Evolutionary conservation across 2,888 invertebrate species (phyloP).

Genomic region (Troides helena): DNA sequence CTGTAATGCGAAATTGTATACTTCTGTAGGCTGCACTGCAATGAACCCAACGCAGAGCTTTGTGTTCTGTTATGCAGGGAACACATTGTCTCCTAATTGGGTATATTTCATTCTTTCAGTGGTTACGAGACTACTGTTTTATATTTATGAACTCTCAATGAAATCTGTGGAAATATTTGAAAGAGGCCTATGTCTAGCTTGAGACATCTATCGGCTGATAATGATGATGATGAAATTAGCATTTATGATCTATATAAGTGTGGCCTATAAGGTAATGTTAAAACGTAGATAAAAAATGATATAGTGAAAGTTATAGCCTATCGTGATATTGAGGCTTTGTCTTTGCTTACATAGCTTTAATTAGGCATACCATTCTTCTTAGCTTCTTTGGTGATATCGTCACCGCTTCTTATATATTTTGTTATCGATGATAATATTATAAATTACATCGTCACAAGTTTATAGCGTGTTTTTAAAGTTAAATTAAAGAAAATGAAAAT

Average conservation of each 20-base stretch:
- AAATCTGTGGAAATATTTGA: too few relatives aligned
- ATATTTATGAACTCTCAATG: neutral
- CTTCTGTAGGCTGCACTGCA: neutral
- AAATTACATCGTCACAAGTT: neutral
- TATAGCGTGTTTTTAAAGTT: neutral
- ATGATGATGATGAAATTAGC: too few relatives aligned
- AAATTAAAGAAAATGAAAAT: neutral
- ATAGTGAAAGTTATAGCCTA: too few relatives aligned
- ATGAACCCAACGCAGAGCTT: neutral
- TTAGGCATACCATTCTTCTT: too few relatives aligned
- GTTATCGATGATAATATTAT: neutral
- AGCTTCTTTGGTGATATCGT: too few relatives aligned
- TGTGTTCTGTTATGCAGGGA: slow-evolving; percentile 1
- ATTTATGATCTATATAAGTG: neutral
- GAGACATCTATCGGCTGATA: too few relatives aligned
- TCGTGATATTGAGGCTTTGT: too few relatives aligned
- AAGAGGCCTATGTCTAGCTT: too few relatives aligned
- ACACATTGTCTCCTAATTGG: slow-evolving; percentile 1
- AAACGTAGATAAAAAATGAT: too few relatives aligned
- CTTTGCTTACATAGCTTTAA: too few relatives aligned
- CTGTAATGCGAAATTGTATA: neutral
- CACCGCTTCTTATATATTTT: neutral
- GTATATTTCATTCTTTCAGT: neutral
- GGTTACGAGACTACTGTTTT: neutral
- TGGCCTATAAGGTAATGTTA: too few relatives aligned